Percentiles rank a stretch among this genome's conserved stretches.
Evolutionary conservation across 2,113 vertebrate genomes (phyloP).

Genomic region (Tamias sibiricus): DNA sequence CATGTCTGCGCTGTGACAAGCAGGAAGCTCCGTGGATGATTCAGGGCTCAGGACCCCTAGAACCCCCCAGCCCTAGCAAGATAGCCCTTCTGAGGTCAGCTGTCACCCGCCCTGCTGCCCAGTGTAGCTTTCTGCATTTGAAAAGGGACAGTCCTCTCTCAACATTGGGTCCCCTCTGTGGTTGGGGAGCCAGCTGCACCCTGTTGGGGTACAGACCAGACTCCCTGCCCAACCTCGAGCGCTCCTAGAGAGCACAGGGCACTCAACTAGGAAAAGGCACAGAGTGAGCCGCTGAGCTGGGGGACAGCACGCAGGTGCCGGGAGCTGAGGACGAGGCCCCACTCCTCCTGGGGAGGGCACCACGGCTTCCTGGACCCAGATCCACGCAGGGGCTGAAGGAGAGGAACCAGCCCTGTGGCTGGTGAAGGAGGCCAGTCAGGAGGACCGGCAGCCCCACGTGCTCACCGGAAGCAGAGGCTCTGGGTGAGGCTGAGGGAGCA

Average conservation of each 20-base stretch:
- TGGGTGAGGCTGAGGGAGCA: background rate
- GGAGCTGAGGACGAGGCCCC: accelerated
- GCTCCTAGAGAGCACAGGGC: background rate
- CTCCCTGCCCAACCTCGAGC: background rate
- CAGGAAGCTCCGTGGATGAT: too few species aligned
- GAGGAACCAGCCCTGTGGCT: background rate
- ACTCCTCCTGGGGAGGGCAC: background rate
- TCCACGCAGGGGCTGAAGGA: background rate
- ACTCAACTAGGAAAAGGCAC: too few species aligned
- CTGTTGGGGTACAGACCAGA: background rate
- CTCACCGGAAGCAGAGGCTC: background rate
- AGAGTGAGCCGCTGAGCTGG: too few species aligned
- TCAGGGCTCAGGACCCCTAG: accelerated
- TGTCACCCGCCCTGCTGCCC: background rate
- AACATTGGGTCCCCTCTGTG: accelerated
- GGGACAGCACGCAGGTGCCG: accelerated
- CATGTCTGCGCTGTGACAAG: background rate
- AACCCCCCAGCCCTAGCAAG: accelerated
- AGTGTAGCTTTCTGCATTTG: accelerated
- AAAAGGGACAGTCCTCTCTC: background rate
- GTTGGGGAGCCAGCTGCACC: background rate
- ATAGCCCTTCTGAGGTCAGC: accelerated
- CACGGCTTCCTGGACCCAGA: background rate
- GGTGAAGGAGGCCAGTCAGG: background rate
- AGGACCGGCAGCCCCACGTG: accelerated